Evolutionary conservation across 2,888 invertebrate species (phyloP).

Genomic region (Parelbella ahira): DNA sequence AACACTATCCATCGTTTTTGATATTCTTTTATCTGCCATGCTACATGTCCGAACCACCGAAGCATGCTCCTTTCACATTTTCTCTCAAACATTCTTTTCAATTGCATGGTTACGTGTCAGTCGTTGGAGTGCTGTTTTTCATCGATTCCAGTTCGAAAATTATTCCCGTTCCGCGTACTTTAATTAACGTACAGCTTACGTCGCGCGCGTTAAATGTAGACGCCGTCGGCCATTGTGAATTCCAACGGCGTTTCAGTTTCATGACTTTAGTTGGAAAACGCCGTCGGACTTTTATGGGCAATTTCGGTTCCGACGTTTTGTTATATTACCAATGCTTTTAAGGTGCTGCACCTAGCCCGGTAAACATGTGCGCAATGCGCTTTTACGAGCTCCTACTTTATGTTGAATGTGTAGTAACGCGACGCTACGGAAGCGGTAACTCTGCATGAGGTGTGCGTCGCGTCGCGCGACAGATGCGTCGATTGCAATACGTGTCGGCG

Average conservation of each 20-base stretch:
- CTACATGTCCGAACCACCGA: too few relatives aligned
- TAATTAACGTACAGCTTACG: conserved; percentile 77
- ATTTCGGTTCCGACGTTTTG: conserved; percentile 81
- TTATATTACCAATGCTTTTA: conserved; percentile 82
- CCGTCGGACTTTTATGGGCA: conserved; percentile 79
- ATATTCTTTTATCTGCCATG: too few relatives aligned
- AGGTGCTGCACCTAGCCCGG: conserved; percentile 75
- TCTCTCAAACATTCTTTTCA: too few relatives aligned
- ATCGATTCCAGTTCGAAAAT: conserved; percentile 34
- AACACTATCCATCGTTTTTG: too few relatives aligned
- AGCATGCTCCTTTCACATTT: too few relatives aligned
- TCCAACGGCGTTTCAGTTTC: conserved; percentile 76
- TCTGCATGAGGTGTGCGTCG: conserved; percentile 36
- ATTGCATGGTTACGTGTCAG: too few relatives aligned
- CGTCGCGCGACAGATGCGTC: neutral
- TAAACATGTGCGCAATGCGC: conserved; percentile 76
- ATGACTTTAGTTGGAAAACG: conserved; percentile 80
- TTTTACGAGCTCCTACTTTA: conserved; percentile 71
- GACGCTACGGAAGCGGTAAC: conserved; percentile 56
- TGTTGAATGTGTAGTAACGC: conserved; percentile 70
- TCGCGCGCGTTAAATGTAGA: conserved; percentile 75
- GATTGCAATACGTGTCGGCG: conserved; percentile 1
- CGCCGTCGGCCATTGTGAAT: conserved; percentile 74
- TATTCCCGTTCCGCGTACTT: conserved; percentile 51
- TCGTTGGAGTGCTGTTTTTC: too few relatives aligned